Evolutionary conservation across 2,888 invertebrate genomes (phyloP).

Genomic region (Invenusta paracnida): DNA sequence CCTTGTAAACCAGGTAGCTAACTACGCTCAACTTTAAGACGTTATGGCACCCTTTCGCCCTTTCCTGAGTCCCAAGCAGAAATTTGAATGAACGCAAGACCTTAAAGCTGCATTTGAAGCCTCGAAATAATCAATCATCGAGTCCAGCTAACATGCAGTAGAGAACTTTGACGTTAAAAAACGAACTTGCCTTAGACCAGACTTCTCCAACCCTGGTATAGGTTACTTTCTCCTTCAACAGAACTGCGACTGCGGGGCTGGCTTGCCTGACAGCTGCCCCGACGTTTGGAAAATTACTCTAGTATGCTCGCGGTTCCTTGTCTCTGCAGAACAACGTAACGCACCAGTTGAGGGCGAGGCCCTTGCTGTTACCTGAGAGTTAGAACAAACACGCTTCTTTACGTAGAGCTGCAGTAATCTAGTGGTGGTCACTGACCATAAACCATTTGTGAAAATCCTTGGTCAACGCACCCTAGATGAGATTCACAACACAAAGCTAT

Average conservation of each 20-base stretch:
- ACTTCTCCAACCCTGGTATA: background rate
- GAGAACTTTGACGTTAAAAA: background rate
- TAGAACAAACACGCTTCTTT: conserved; percentile 27
- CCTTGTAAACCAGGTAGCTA: background rate
- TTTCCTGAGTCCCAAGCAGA: background rate
- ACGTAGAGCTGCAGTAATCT: background rate
- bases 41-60: background rate
- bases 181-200: too few species aligned
- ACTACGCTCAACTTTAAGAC: background rate
- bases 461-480: conserved; percentile 16
- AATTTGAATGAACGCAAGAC: background rate
- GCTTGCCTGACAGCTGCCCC: background rate
- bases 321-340: background rate
- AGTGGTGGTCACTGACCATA: conserved; percentile 22
- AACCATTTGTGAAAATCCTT: background rate
- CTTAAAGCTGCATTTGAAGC: background rate
- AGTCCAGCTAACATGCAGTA: background rate
- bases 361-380: conserved; percentile 30
- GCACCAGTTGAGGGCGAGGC: conserved; percentile 28
- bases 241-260: background rate
- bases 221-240: background rate
- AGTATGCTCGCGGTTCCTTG: background rate
- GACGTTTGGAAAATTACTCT: background rate
- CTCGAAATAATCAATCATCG: background rate
- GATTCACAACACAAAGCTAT: conserved; percentile 27